Base-by-base conservation (phyloP, 1,140 invertebrate genomes). In the Drosophila sulfurigaster region DNA sequence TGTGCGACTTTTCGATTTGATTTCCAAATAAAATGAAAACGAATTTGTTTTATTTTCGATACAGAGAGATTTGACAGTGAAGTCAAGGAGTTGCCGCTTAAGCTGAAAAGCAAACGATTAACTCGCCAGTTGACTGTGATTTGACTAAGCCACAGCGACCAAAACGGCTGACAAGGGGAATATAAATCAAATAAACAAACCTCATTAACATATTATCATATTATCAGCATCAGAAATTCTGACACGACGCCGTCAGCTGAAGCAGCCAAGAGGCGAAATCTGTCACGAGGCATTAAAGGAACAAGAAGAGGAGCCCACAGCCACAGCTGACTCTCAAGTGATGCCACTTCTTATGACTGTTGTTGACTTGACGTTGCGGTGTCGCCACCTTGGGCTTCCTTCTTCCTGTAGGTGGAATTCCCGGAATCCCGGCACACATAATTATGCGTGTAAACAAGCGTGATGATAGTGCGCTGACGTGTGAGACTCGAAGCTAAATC, bases 381-480 rank as follows among this genome's bases (percentile, higher is more conserved):
- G 56, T 45, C 56, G 15, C 28, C 35, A 28, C 13, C 30, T 35
- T n/a, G 1, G n/a, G 11, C 52, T 7, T 2, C 8, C 49, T 16
- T 28, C 10, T 10, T 20, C 13, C 13, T 1, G 5, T 46, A 38
- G 25, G 8, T 13, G 66, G 25, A 72, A 64, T 88, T 80, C 64
- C 77, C 49, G 83, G 80, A 83, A 88, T 88, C 77, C 77, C 81
- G 51, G 35, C 57, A 74, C 81, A 75, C 78, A 63, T 88, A 88
- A 88, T 90, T 89, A 79, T 89, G 85, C 85, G 85, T 90, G 85
- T 89, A 90, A 89, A 89, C 85, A 89, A 91, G 86, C 81, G 75
- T 76, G 85, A 89, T 88, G 85, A 89, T 88, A 89, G 85, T 81
- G 78, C 71, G 81, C 74, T 88, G 83, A 88, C 85, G 80, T 88